These are phyloP conservation scores for Sphaerophoria taeniata DNA, from an alignment of 2,888 invertebrate genomes.

Conservation along the genomic window DNA sequence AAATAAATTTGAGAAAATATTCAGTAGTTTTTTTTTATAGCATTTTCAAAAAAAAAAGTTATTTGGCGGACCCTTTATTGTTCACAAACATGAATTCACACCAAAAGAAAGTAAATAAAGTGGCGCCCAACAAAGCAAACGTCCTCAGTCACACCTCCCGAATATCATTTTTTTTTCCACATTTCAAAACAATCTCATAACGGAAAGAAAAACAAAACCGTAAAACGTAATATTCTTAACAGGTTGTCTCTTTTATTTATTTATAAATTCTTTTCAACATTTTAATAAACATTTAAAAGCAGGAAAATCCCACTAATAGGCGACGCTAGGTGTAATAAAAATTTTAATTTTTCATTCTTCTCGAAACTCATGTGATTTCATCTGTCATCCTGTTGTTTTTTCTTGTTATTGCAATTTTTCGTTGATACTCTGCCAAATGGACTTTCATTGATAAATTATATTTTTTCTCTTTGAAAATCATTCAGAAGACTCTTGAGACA, in stretches of 20 bases:
- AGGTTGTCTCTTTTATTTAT: slow-evolving; percentile 43
- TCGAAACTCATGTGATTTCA: slow-evolving; percentile 53
- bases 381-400: slow-evolving; percentile 19
- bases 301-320: slow-evolving; percentile 33
- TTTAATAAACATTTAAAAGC: slow-evolving; percentile 23
- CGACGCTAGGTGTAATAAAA: slow-evolving; percentile 45
- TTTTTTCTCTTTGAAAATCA: slow-evolving; percentile 27
- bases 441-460: slow-evolving; percentile 67
- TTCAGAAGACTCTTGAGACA: slow-evolving; percentile 45
- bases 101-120: too few species aligned
- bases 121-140: too few species aligned
- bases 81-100: too few species aligned
- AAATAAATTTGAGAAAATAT: too few species aligned
- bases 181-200: too few species aligned
- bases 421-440: slow-evolving; percentile 59
- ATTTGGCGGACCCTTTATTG: too few species aligned
- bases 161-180: too few species aligned
- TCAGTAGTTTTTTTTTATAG: too few species aligned
- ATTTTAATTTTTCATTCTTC: slow-evolving; percentile 43
- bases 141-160: too few species aligned
- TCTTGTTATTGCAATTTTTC: not conserved
- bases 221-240: slow-evolving; percentile 14
- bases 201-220: not conserved
- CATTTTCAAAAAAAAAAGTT: too few species aligned
- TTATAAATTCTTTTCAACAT: not conserved